Base-by-base conservation (phyloP, 2,888 invertebrate species). In the Sphaeridia pumilis region DNA sequence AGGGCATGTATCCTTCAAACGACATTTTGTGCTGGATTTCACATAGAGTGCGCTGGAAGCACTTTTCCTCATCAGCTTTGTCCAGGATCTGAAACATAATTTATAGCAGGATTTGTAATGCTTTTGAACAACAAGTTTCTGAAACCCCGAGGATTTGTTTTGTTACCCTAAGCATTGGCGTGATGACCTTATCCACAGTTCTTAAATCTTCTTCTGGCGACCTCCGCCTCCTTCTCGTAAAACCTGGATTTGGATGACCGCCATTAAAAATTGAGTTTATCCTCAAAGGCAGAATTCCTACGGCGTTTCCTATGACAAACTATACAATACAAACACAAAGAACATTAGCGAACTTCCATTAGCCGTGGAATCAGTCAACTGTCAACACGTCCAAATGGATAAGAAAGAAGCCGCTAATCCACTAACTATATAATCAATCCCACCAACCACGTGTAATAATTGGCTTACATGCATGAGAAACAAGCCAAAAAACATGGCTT, bases 221-320 rank as follows among this genome's bases (percentile, higher is more conserved):
- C 17, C 38, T 7, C 17, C 38, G 7, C 17, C n/a, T n/a, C n/a
- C 20, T 38, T 38, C 38, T 38, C 5, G 5, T 17, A 5, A 38
- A 5, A 17, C 7, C 38, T 12, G 10, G 10, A 17, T 5, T 12
- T 5, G 7, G 7, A 14, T 14, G 38, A 5, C 10, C 7, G 5
- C 38, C 38, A 17, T 17, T 38, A 17, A 38, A 38, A 5, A 38
- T 7, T 14, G 38, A 38, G 38, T 38, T 38, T 14, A 38, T 38
- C 38, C 38, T 5, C 17, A 38, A 38, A 12, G 38, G 38, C 4
- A 38, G 17, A 17, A 38, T 17, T 7, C 38, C 38, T 14, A 38
- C 20, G 5, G 38, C 38, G 17, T 38, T 38, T 5, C 38, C 38
- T 38, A 38, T 38, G 38, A 38, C 38, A 17, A 38, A 38, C 38